Evolutionary conservation across 2,797 vertebrate species (phyloP).

Genomic region (Falco cherrug): DNA sequence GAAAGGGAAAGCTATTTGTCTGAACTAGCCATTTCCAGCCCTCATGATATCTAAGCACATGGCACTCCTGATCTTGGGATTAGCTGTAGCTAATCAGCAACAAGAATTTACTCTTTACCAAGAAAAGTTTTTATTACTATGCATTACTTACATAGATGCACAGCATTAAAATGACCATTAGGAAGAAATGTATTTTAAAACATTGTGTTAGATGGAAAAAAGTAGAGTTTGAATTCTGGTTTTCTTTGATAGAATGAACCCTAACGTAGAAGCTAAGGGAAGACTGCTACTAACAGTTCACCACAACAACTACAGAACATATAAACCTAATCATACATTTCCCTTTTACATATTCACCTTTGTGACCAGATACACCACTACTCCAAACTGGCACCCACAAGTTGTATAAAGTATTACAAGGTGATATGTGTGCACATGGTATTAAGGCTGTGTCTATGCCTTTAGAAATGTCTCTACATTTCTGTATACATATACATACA

Average conservation of each 20-base stretch:
- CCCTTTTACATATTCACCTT: neutral
- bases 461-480: neutral
- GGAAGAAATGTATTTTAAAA: neutral
- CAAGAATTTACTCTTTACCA: neutral
- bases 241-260: neutral
- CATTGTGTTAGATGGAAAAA: neutral
- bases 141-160: neutral
- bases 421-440: too few relatives aligned
- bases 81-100: neutral
- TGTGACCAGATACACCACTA: neutral
- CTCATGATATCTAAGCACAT: neutral
- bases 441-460: neutral
- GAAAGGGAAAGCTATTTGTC: neutral
- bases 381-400: neutral
- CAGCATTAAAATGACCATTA: neutral
- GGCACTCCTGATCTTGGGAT: neutral
- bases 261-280: neutral
- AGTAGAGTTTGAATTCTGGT: neutral
- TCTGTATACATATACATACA: neutral
- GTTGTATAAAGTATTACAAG: neutral
- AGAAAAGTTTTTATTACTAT: neutral
- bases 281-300: neutral
- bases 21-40: neutral
- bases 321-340: neutral
- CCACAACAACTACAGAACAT: neutral